Evolutionary conservation across 2,797 vertebrate species (phyloP).

Genomic region (Morelia viridis): DNA sequence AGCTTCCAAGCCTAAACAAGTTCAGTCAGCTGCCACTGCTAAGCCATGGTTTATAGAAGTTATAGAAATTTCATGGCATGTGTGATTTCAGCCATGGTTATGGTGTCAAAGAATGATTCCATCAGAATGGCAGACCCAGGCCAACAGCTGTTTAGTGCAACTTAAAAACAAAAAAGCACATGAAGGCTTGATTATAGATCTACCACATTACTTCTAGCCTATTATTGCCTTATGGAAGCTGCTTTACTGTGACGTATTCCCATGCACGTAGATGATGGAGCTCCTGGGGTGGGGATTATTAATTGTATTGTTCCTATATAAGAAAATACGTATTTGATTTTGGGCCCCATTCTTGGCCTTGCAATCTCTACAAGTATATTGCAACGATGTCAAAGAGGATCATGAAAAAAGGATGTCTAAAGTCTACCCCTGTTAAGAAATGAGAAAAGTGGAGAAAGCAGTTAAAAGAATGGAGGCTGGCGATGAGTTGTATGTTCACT

Average conservation of each 20-base stretch:
- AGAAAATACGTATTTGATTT: neutral
- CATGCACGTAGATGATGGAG: neutral
- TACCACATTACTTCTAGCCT: neutral
- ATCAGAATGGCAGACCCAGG: neutral
- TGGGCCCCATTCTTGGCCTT: neutral
- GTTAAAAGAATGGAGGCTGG: neutral
- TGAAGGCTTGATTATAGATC: neutral
- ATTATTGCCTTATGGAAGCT: neutral
- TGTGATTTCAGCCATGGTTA: neutral
- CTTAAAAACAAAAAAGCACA: neutral
- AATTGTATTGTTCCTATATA: neutral
- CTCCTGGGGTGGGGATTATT: neutral
- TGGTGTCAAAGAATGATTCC: neutral
- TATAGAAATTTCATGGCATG: neutral
- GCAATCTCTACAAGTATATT: neutral
- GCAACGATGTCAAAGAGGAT: neutral
- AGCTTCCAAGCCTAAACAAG: neutral
- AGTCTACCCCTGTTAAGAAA: neutral
- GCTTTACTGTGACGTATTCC: neutral
- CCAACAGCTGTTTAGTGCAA: neutral
- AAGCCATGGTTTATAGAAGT: neutral
- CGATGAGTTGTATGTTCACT: neutral
- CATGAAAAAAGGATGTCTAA: neutral
- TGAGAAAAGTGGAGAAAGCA: neutral
- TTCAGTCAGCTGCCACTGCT: neutral